Percentiles rank a stretch among this genome's conserved stretches.
phyloP scores from a whole-genome alignment of 2,113 vertebrate genomes.

The Thalassarche chlororhynchos region DNA sequence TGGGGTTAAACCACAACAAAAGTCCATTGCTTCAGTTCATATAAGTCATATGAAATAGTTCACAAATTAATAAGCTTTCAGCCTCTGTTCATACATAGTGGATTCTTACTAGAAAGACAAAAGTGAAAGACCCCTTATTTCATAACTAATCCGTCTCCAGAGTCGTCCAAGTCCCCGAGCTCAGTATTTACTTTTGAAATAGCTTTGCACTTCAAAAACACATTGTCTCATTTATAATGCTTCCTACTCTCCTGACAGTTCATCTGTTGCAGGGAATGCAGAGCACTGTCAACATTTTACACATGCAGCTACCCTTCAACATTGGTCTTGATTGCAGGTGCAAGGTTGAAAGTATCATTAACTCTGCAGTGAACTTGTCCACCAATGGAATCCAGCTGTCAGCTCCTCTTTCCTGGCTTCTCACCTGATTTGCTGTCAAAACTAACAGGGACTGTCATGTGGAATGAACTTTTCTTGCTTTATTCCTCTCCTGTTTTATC shows the following conservation, averaged over 20 bases:
- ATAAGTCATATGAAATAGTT: background rate
- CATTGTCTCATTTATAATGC: background rate
- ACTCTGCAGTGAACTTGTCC: background rate
- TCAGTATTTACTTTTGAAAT: constrained; percentile 6
- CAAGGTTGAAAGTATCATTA: background rate
- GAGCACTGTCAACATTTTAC: background rate
- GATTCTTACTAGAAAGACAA: background rate
- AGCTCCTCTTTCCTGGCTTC: background rate
- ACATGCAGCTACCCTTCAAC: background rate
- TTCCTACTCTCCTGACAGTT: background rate
- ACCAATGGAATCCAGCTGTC: background rate
- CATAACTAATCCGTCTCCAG: background rate
- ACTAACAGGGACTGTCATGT: background rate
- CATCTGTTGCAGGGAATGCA: background rate
- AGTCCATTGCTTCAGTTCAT: background rate
- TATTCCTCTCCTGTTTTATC: background rate
- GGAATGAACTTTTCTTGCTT: background rate
- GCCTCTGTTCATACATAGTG: background rate
- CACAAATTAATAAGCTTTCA: background rate
- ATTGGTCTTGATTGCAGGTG: background rate
- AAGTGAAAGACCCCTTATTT: background rate
- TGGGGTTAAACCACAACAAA: too few relatives aligned
- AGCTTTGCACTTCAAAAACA: background rate
- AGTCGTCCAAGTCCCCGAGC: background rate
- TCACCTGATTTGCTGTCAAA: background rate